A percentile compares a stretch with the other conserved stretches of the same genome.
These are phyloP conservation scores for Hylia prasina DNA, from an alignment of 2,113 vertebrate species.

Conservation along the genomic window DNA sequence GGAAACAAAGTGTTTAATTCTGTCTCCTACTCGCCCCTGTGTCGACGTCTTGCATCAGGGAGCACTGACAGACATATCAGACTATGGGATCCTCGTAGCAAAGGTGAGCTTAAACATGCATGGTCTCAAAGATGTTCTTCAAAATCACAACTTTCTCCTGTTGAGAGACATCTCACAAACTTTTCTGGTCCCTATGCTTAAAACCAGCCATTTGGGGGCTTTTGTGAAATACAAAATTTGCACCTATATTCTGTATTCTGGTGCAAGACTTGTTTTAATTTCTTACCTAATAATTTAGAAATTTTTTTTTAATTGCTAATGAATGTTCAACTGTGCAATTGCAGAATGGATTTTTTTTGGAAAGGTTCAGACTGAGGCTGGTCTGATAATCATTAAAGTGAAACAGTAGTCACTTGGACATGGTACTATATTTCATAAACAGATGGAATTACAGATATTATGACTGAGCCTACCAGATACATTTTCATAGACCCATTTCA, in stretches of 20 bases:
- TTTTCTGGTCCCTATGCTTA: not conserved
- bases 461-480: not conserved
- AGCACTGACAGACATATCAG: conserved; percentile 92
- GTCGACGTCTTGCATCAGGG: conserved; percentile 89
- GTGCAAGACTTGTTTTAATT: not conserved
- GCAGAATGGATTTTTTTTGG: not conserved
- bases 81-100: conserved; percentile 92
- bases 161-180: not conserved
- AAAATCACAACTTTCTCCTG: not conserved
- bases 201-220: not conserved
- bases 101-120: conserved; percentile 73
- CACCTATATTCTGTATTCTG: not conserved
- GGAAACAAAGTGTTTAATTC: conserved; percentile 97
- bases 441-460: not conserved
- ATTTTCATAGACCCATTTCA: not conserved
- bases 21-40: conserved; percentile 89
- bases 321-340: not conserved
- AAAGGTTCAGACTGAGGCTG: not conserved
- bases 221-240: not conserved
- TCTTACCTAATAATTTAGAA: not conserved
- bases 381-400: not conserved
- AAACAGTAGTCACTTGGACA: not conserved
- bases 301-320: not conserved
- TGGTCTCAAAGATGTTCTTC: not conserved
- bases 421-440: not conserved